phyloP scores from a whole-genome alignment of 2,888 invertebrate genomes.

The Standfussiana lucernea region DNA sequence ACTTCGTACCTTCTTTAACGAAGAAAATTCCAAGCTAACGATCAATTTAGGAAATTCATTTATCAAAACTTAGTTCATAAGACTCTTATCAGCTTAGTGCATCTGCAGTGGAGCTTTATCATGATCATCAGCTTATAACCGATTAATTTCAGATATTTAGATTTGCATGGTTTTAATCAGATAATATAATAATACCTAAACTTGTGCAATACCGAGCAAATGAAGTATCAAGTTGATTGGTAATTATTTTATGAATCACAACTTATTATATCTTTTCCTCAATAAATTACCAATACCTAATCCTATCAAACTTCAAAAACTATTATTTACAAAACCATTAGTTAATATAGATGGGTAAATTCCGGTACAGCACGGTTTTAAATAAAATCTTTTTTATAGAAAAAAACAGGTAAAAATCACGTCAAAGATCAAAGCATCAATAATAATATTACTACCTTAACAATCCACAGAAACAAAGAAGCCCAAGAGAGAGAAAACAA shows the following conservation, averaged over 20 bases:
- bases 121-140: conserved; percentile 9
- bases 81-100: not conserved
- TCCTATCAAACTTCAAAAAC: not conserved
- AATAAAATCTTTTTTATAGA: not conserved
- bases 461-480: conserved; percentile 93
- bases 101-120: conserved; percentile 11
- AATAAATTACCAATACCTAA: not conserved
- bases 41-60: conserved; percentile 1
- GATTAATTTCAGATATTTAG: conserved; percentile 15
- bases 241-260: conserved; percentile 10
- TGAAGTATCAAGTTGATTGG: not conserved
- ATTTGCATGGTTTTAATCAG: conserved; percentile 11
- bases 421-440: not conserved
- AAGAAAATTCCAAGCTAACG: not conserved
- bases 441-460: not conserved
- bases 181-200: not conserved
- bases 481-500: conserved; percentile 96
- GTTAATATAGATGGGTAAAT: not conserved
- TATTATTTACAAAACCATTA: not conserved
- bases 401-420: not conserved
- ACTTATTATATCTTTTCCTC: conserved; percentile 15
- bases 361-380: not conserved
- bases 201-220: not conserved
- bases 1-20: not conserved
- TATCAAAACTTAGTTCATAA: conserved; percentile 16